Percentiles rank a stretch among this genome's conserved stretches.
These are phyloP conservation scores for Lophotis ruficrista DNA, from an alignment of 2,113 vertebrate genomes.

Conservation along the genomic window DNA sequence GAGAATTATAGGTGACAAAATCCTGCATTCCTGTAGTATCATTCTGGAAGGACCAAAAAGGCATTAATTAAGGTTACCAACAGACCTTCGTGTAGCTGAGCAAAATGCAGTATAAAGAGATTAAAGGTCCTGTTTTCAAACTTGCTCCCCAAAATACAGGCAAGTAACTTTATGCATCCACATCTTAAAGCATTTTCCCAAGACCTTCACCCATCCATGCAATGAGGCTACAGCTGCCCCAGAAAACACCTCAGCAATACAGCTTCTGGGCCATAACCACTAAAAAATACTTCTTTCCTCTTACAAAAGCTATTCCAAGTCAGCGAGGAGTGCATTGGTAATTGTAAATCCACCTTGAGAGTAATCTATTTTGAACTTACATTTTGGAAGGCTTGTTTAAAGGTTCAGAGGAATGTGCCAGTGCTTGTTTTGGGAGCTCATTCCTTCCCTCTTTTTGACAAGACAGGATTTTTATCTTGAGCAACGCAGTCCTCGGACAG, in stretches of 20 bases:
- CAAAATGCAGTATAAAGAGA: neutral
- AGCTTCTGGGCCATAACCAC: neutral
- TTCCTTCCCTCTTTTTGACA: conserved; percentile 5
- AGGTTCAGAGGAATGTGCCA: neutral
- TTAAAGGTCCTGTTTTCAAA: neutral
- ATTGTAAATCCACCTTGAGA: neutral
- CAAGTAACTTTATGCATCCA: neutral
- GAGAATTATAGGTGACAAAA: neutral
- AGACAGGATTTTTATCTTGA: neutral
- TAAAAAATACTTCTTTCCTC: neutral
- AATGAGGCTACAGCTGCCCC: neutral
- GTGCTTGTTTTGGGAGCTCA: neutral
- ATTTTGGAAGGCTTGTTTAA: neutral
- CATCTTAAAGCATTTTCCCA: neutral
- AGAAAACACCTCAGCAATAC: neutral
- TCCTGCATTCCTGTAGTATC: neutral
- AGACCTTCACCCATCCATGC: neutral
- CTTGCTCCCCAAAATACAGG: neutral
- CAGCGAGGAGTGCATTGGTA: neutral
- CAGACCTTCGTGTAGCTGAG: neutral
- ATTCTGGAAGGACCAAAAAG: neutral
- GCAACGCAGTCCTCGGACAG: neutral
- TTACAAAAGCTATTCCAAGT: neutral
- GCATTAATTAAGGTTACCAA: neutral
- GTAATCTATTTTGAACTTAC: neutral